phyloP scores from a whole-genome alignment of 2,888 invertebrate genomes.

The Congeria kusceri region DNA sequence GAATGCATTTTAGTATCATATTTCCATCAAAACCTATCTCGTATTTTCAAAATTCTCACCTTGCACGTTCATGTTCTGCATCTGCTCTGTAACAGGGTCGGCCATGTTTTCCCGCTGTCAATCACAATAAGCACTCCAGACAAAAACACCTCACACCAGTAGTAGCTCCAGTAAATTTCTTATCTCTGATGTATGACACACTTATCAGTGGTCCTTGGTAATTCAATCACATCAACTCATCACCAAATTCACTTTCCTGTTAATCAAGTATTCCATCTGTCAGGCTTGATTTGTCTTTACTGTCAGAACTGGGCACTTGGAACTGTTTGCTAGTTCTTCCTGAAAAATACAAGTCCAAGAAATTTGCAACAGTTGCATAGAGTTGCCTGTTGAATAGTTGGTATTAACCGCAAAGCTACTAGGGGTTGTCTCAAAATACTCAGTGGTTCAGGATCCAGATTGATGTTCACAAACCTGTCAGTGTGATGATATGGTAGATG shows the following conservation, averaged over 20 bases:
- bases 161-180: no score
- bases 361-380: no score
- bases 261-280: conserved; percentile 10
- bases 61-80: conserved; percentile 59
- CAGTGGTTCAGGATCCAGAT: no score
- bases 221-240: background rate
- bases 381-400: no score
- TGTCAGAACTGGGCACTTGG: background rate
- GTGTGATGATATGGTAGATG: no score
- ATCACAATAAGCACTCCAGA: background rate
- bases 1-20: no score
- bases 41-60: conserved; percentile 18
- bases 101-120: conserved; percentile 30
- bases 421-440: no score
- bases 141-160: conserved; percentile 3
- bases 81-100: conserved; percentile 45
- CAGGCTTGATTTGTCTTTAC: background rate
- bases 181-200: no score
- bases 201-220: no score
- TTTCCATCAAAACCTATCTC: no score
- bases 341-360: background rate
- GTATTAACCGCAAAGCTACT: no score
- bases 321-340: background rate
- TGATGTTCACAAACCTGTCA: no score
- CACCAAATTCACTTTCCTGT: background rate